Evolutionary conservation across 2,113 vertebrate genomes (phyloP).

Genomic region (Ceratotherium simum): DNA sequence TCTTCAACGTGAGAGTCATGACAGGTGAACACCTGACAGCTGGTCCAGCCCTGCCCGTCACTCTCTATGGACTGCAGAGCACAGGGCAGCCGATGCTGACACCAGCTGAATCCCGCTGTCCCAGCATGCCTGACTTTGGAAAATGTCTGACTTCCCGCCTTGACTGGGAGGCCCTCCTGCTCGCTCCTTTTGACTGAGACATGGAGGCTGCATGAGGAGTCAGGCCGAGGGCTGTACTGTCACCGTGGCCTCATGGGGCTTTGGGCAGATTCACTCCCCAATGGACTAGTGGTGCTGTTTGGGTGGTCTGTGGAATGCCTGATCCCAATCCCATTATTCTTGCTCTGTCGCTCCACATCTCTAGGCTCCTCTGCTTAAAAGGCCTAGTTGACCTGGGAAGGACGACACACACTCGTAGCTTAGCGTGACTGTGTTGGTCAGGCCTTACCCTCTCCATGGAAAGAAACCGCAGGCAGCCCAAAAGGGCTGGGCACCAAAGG

Average conservation of each 20-base stretch:
- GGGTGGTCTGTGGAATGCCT: neutral
- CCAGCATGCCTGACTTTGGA: neutral
- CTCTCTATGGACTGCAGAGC: neutral
- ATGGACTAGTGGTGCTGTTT: neutral
- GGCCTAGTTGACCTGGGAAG: neutral
- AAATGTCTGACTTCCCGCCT: neutral
- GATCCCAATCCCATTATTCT: rapidly evolving
- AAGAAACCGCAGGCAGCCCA: neutral
- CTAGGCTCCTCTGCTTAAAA: neutral
- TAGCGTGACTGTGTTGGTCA: neutral
- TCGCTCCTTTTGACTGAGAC: neutral
- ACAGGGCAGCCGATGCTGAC: neutral
- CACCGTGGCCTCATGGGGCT: neutral
- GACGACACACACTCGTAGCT: rapidly evolving
- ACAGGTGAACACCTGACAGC: neutral
- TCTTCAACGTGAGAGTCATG: neutral
- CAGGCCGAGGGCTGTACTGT: neutral
- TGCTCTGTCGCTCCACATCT: neutral
- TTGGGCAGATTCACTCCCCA: neutral
- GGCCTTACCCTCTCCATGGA: neutral
- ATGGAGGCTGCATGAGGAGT: neutral
- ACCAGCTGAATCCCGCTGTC: neutral
- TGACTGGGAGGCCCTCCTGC: neutral
- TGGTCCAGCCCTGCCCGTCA: no score
- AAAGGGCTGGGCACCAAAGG: neutral